Evolutionary conservation across 2,113 vertebrate species (phyloP).

Genomic region (Bothrops jararaca): DNA sequence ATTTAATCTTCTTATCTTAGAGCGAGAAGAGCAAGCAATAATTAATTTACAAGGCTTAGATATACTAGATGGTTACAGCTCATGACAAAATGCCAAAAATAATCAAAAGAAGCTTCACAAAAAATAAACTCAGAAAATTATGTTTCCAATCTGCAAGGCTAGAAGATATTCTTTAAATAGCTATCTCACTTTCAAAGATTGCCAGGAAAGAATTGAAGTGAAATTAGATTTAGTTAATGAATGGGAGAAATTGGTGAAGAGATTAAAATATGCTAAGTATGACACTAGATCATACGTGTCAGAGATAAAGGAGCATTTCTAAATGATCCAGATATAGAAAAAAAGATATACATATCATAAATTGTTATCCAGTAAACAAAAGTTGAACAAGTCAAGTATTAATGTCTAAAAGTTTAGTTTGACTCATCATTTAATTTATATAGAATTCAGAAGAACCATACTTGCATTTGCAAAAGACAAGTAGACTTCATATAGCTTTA

Average conservation of each 20-base stretch:
- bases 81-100: constrained; percentile 50
- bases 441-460: not conserved
- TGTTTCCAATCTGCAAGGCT: constrained; percentile 30
- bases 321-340: not conserved
- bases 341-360: not conserved
- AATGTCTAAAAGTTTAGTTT: not conserved
- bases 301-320: not conserved
- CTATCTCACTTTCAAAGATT: constrained; percentile 30
- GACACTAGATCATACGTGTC: not conserved
- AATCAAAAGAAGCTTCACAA: constrained; percentile 25
- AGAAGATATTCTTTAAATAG: constrained; percentile 16
- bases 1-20: constrained; percentile 58
- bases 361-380: not conserved
- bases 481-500: not conserved
- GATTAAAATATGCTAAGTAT: constrained; percentile 20
- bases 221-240: constrained; percentile 26
- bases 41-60: constrained; percentile 54
- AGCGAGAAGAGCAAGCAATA: constrained; percentile 48
- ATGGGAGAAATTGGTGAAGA: constrained; percentile 13
- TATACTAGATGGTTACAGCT: constrained; percentile 30
- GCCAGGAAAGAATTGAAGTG: constrained; percentile 14
- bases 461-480: not conserved
- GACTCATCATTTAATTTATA: not conserved
- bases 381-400: not conserved
- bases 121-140: constrained; percentile 30